phyloP scores from a whole-genome alignment of 2,888 invertebrate genomes.

The Drosophila ochracea region DNA sequence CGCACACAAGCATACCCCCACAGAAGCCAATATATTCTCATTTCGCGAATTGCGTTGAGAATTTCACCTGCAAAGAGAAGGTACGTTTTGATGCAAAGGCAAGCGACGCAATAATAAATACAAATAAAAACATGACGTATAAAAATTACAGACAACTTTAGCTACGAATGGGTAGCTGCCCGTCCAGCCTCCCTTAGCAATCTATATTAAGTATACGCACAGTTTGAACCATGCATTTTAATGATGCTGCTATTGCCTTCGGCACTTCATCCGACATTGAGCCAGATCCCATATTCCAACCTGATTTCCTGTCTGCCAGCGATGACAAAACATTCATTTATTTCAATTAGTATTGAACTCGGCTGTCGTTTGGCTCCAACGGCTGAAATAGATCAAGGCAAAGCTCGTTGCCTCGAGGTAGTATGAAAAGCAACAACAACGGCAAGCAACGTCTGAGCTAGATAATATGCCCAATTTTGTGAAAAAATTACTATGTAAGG shows the following conservation, averaged over 20 bases:
- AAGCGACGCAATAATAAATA: slow-evolving; percentile 75
- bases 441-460: slow-evolving; percentile 12
- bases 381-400: slow-evolving; percentile 64
- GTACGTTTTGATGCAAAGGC: slow-evolving; percentile 37
- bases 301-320: slow-evolving; percentile 23
- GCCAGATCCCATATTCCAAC: slow-evolving; percentile 13
- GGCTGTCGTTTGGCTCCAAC: slow-evolving; percentile 22
- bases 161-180: slow-evolving; percentile 15
- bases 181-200: slow-evolving; percentile 42
- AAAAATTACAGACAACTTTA: slow-evolving; percentile 64
- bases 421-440: slow-evolving; percentile 48
- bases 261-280: slow-evolving; percentile 51
- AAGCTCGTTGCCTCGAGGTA: slow-evolving; percentile 29
- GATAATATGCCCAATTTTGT: slow-evolving; percentile 24
- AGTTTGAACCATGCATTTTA: slow-evolving; percentile 80
- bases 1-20: slow-evolving; percentile 16
- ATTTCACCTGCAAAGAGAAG: slow-evolving; percentile 74
- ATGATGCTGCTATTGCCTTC: slow-evolving; percentile 63
- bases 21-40: slow-evolving; percentile 78
- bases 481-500: background rate
- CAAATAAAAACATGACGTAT: slow-evolving; percentile 78
- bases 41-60: slow-evolving; percentile 64
- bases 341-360: slow-evolving; percentile 76
- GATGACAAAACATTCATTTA: slow-evolving; percentile 71
- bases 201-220: slow-evolving; percentile 80